Evolutionary conservation across 2,113 vertebrate species (phyloP).

Genomic region (Hippocampus comes): DNA sequence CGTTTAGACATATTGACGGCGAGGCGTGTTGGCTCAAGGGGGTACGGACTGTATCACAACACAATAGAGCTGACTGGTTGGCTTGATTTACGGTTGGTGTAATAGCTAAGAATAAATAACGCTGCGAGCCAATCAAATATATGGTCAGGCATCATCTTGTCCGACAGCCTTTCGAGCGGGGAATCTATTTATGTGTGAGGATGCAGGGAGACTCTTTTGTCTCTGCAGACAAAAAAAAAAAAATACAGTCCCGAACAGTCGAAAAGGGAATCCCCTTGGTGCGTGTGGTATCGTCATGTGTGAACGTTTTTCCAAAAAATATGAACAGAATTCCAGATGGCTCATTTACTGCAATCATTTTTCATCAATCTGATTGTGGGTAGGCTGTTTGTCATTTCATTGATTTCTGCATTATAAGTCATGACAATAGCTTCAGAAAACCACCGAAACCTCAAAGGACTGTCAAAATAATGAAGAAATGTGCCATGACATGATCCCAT

Average conservation of each 20-base stretch:
- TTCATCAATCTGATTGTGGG: no score
- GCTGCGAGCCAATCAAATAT: not conserved
- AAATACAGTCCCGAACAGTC: not conserved
- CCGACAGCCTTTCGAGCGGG: not conserved
- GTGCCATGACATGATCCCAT: not conserved
- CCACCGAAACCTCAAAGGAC: no score
- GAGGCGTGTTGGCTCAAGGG: conserved; percentile 17
- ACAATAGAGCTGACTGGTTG: conserved; percentile 11
- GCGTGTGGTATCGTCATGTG: not conserved
- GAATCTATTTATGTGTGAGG: not conserved
- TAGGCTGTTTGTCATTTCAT: no score
- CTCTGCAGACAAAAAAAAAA: not conserved
- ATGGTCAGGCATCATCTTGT: not conserved
- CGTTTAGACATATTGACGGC: conserved; percentile 40
- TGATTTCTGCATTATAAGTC: no score
- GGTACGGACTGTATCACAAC: conserved; percentile 1
- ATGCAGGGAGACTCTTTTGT: not conserved
- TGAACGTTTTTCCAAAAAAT: no score
- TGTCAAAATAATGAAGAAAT: no score
- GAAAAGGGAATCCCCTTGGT: not conserved
- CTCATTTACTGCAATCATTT: no score
- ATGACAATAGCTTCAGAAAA: no score
- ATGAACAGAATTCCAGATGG: no score
- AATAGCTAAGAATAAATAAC: not conserved
- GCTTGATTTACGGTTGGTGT: not conserved